A percentile compares a stretch with the other conserved stretches of the same genome.
phyloP scores from a whole-genome alignment of 2,113 vertebrate species.

The Agapornis roseicollis region DNA sequence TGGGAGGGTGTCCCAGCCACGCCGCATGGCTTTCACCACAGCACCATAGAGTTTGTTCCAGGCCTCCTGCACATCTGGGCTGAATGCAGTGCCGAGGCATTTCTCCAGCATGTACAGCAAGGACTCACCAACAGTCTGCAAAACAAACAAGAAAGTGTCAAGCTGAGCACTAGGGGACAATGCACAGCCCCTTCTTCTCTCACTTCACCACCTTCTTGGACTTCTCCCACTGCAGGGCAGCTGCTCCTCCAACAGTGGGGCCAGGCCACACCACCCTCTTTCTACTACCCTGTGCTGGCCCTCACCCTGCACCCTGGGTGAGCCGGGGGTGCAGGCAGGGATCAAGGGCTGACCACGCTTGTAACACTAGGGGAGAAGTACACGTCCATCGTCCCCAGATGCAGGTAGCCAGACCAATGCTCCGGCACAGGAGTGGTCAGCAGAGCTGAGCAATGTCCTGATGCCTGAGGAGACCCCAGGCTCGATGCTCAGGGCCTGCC shows the following conservation, averaged over 20 bases:
- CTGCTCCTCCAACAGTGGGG: neutral
- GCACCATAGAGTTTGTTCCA: conserved; percentile 89
- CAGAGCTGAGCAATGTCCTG: neutral
- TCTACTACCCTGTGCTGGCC: neutral
- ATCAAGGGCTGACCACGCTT: neutral
- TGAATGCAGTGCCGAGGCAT: conserved; percentile 87
- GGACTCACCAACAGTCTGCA: conserved; percentile 88
- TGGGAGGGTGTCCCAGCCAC: conserved; percentile 81
- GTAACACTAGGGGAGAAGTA: neutral
- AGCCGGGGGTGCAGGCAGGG: neutral
- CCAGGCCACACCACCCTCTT: neutral
- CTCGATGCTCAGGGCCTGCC: neutral
- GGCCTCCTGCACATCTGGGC: conserved; percentile 80
- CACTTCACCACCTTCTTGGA: neutral
- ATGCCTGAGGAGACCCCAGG: neutral
- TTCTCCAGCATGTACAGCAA: conserved; percentile 93
- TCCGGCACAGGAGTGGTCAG: neutral
- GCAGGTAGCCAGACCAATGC: neutral
- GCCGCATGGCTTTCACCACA: conserved; percentile 88
- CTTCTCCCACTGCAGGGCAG: neutral
- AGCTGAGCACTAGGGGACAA: neutral
- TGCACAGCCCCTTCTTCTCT: neutral
- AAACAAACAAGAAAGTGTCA: conserved; percentile 22
- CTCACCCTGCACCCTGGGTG: neutral
- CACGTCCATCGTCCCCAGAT: neutral